Evolutionary conservation across 2,888 invertebrate species (phyloP), one percentile per base, ranked within the genome.

Genomic region (Scaptomyza parva): DNA sequence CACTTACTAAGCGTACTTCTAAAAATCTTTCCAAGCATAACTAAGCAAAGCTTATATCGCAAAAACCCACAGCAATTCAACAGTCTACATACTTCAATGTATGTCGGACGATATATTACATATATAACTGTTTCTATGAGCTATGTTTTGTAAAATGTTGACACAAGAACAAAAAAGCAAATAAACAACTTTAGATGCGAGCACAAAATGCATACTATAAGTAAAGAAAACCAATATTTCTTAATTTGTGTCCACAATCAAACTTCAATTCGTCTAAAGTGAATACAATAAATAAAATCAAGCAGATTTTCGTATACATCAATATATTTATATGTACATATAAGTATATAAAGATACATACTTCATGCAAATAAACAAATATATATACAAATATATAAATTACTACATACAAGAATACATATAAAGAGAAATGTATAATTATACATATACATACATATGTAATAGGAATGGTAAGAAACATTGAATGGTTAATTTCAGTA

Each of bases 401-500:
- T 39, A 40, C 12, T 37, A 22, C 35, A 59, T 44, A 59, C 20
- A 55, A n/a, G n/a, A n/a, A n/a, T n/a, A n/a, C n/a, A n/a, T n/a
- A n/a, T n/a, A n/a, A n/a, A n/a, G n/a, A n/a, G n/a, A n/a, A n/a
- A n/a, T n/a, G n/a, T n/a, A n/a, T n/a, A n/a, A n/a, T n/a, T n/a
- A n/a, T n/a, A n/a, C n/a, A n/a, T n/a, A n/a, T n/a, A n/a, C n/a
- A 71, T 69, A 73, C 51, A 51, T 76, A 72, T 83, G 59, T 66
- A 76, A 71, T 70, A 70, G 66, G 70, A 86, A 69, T 47, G 71
- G 28, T 76, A 81, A 84, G 55, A 47, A 40, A 57, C 60, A 81
- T 79, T 79, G 76, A 81, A 79, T 76, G 86, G 78, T 86, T 82
- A 71, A 82, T 83, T 83, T 79, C 86, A 74, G 71, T 80, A 83